A percentile compares a stretch with the other conserved stretches of the same genome.
Evolutionary conservation across 1,140 invertebrate species (phyloP).

Genomic region (Holcopasites calliopsidis): DNA sequence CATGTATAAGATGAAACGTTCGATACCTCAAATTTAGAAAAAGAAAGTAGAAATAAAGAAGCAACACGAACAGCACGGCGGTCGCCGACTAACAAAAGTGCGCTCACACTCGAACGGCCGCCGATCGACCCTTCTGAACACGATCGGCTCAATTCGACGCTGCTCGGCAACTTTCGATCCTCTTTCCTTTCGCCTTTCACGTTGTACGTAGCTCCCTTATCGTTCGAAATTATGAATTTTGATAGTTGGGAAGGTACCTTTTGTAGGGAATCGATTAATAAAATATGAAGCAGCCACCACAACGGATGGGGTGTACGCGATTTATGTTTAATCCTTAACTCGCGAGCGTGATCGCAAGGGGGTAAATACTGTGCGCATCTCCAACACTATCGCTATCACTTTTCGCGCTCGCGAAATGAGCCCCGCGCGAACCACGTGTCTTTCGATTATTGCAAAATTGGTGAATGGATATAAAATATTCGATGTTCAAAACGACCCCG

Average conservation of each 20-base stretch:
- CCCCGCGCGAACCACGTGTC: background rate
- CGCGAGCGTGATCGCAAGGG: background rate
- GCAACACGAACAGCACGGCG: background rate
- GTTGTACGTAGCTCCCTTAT: background rate
- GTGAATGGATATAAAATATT: background rate
- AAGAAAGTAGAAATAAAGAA: background rate
- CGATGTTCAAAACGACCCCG: background rate
- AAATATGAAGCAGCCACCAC: too few species aligned
- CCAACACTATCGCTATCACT: background rate
- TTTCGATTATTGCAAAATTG: background rate
- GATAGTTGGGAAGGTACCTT: background rate
- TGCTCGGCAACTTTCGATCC: conserved; percentile 21
- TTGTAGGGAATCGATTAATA: background rate
- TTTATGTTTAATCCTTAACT: background rate
- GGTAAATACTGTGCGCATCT: background rate
- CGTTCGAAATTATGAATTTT: background rate
- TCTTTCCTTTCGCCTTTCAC: conserved; percentile 1
- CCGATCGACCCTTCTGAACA: conserved; percentile 20
- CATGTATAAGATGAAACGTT: background rate
- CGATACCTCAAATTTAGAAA: background rate
- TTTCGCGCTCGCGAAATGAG: background rate
- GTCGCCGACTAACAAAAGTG: conserved; percentile 13
- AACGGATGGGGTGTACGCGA: background rate
- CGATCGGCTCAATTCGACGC: conserved; percentile 12
- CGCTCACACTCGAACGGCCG: background rate